These are phyloP conservation scores for Pantherophis vulpinus DNA, from an alignment of 2,797 vertebrate species.

Conservation along the genomic window DNA sequence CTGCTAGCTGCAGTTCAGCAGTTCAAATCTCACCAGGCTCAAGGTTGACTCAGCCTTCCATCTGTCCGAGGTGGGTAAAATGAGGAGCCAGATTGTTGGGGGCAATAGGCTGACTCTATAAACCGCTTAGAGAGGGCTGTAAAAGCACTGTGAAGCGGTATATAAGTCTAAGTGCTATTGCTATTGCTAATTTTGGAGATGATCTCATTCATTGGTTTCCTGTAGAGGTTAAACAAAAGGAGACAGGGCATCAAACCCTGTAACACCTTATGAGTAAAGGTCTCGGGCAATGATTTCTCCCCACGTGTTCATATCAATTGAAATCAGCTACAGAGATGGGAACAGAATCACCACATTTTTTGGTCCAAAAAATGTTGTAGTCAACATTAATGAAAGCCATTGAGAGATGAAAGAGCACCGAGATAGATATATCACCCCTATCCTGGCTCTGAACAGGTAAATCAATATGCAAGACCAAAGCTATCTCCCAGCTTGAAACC, in stretches of 20 bases:
- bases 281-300: background rate
- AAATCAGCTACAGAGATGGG: background rate
- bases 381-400: background rate
- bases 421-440: background rate
- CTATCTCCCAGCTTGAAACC: background rate
- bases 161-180: too few relatives aligned
- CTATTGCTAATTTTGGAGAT: background rate
- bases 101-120: too few relatives aligned
- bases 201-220: background rate
- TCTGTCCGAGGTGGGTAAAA: too few relatives aligned
- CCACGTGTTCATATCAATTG: background rate
- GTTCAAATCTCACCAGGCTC: too few relatives aligned
- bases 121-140: too few relatives aligned
- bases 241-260: background rate
- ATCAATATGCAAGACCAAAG: background rate
- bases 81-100: too few relatives aligned
- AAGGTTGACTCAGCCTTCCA: too few relatives aligned
- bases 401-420: background rate
- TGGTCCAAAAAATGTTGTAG: background rate
- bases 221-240: background rate
- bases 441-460: background rate
- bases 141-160: too few relatives aligned
- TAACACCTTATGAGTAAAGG: background rate
- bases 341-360: background rate
- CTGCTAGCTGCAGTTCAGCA: too few relatives aligned